Evolutionary conservation across 2,888 invertebrate genomes (phyloP), one percentile per base, ranked within the genome.

Genomic region (Sicus ferrugineus): DNA sequence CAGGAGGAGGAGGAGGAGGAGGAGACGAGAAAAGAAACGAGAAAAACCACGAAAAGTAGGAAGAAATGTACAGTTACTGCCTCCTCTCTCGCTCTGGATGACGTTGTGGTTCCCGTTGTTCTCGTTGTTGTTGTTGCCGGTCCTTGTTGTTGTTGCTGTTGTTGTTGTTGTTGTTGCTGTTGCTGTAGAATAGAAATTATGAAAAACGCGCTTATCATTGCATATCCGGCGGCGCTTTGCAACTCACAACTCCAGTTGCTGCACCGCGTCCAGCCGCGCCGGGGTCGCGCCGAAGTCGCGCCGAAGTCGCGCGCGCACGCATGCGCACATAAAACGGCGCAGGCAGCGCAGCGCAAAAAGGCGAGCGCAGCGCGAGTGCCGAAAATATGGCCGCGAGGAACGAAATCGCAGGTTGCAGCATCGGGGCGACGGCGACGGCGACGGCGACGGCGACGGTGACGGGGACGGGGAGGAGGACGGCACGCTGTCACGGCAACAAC

Each of bases 171-270:
- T 31, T 31, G 54, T 31, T 14, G 38, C 23, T 23, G 38, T 34
- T 34, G 23, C n/a, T 16, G 21, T n/a, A 4, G 42, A 21, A 54
- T 30, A 28, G 34, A 56, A 28, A n/a, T 38, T 38, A 54, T 56
- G 56, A 66, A 56, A 48, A 48, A 30, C 56, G 6, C 62, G 75
- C 74, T 74, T 74, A 75, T 75, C 77, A 77, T 80, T 80, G 82
- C 81, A 78, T 82, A 82, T 73, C 81, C 81, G 71, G 70, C 77
- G 82, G 81, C 75, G 76, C 62, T 70, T 46, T 66, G 52, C 54
- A 71, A 28, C 34, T n/a, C n/a, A 38, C n/a, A n/a, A n/a, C n/a
- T n/a, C n/a, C n/a, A n/a, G n/a, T n/a, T 34, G 34, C 56, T 65
- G 50, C 38, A 59, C 30, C 7, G 6, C 34, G 23, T 5, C 23